phyloP scores from a whole-genome alignment of 2,113 vertebrate genomes.

The Probosciger aterrimus region DNA sequence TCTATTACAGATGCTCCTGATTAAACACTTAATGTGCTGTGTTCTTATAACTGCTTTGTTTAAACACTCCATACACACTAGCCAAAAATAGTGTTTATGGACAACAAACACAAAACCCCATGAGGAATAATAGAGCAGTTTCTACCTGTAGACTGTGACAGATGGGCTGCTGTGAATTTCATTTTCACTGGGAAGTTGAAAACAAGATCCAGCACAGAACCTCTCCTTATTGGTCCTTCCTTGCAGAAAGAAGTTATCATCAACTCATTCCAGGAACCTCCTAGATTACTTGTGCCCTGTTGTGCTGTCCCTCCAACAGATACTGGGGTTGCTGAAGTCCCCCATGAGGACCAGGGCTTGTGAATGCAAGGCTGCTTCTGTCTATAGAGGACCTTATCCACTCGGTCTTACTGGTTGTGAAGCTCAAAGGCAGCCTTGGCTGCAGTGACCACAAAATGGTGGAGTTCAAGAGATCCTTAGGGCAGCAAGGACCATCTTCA shows the following conservation, averaged over 20 bases:
- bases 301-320: background rate
- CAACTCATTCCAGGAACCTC: background rate
- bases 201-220: background rate
- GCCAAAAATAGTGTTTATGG: background rate
- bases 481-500: background rate
- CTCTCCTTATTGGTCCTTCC: background rate
- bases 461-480: background rate
- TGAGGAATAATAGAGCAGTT: background rate
- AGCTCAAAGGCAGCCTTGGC: background rate
- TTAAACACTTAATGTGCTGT: background rate
- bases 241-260: background rate
- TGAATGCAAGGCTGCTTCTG: background rate
- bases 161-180: background rate
- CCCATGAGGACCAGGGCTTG: background rate
- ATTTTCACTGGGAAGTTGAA: background rate
- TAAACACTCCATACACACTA: background rate
- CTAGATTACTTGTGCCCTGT: background rate
- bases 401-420: background rate
- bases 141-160: background rate
- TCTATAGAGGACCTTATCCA: background rate
- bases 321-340: background rate
- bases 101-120: background rate
- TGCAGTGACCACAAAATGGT: background rate
- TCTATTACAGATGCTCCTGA: background rate
- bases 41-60: background rate